Base-by-base conservation (phyloP, 2,888 invertebrate genomes). In the Leptopilina syphax region DNA sequence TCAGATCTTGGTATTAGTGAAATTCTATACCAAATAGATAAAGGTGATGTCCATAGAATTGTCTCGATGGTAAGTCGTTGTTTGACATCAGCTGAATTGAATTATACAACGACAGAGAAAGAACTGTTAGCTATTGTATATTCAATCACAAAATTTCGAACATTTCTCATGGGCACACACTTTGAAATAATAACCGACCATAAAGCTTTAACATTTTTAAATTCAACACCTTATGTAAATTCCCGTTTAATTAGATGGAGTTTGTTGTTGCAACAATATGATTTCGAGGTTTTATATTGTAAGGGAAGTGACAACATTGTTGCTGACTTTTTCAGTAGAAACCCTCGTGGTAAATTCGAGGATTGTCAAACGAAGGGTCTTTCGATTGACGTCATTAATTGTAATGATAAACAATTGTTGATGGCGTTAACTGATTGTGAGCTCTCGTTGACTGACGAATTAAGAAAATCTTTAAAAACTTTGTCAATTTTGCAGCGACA, bases 61-160 rank as follows among this genome's bases (percentile, higher is more conserved):
- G 81, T 87, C 13, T 80, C 84, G 0, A 83, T 87, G 67, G 83
- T 83, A 24, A 87, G 86, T 77, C 82, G 84, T 44, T 82, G 81
- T 8, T 79, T 87, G 4, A 54, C 63, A 0, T 78, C 77, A 1
- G 76, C 84, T 0, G 73, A 66, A 34, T 1, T 4, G 24, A 76
- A 79, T 60, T 77, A 66, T 44, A 76, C 80, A 3, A 66, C 85
- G 0, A 82, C 86, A 0, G 87, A 88, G 79, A 87, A 87, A 63
- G 86, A 89, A 54, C 78, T 86, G 4, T 81, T 83, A 13, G 86
- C 86, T 0, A 79, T 87, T 1, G 82, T 89, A 0, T 86, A 80
- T 70, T 79, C 84, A 9, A 54, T 88, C 0, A 77, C 65, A 2
- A 86, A 87, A 77, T 87, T 88, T 80, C 85, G 86, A 60, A 84